Percentiles rank a stretch among this genome's conserved stretches.
These are phyloP conservation scores for Gymnocypris eckloni DNA, from an alignment of 2,797 vertebrate species.

Conservation along the genomic window DNA sequence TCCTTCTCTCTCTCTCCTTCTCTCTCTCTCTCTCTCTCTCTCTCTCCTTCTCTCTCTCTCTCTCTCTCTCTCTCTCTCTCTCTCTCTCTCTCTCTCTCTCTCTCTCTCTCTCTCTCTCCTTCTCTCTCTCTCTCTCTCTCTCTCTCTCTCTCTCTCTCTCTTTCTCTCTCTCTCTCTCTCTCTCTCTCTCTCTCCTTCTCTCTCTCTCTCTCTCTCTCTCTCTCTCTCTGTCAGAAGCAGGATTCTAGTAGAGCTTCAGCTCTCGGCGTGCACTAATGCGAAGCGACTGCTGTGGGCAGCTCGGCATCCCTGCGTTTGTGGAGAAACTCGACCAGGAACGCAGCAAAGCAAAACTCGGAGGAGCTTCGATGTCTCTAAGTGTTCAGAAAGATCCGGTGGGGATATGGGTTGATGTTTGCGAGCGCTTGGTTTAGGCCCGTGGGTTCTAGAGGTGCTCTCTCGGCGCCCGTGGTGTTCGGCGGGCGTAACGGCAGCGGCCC, in stretches of 20 bases:
- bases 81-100: too few relatives aligned
- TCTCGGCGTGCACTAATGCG: slow-evolving; percentile 34
- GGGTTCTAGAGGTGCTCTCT: background rate
- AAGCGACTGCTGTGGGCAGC: slow-evolving; percentile 55
- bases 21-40: too few relatives aligned
- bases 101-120: too few relatives aligned
- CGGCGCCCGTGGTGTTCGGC: slow-evolving; percentile 15
- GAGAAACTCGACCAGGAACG: slow-evolving; percentile 56
- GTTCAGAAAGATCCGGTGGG: slow-evolving; percentile 34
- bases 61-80: too few relatives aligned
- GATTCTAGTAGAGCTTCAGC: slow-evolving; percentile 48
- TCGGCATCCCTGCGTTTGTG: slow-evolving; percentile 23
- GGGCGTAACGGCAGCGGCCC: slow-evolving; percentile 61
- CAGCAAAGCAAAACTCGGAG: slow-evolving; percentile 9
- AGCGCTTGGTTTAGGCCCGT: slow-evolving; percentile 60
- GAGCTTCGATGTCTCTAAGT: background rate
- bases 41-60: too few relatives aligned
- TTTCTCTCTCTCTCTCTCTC: too few relatives aligned
- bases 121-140: too few relatives aligned
- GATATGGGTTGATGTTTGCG: slow-evolving; percentile 57
- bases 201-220: slow-evolving; percentile 18
- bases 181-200: background rate
- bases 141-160: too few relatives aligned
- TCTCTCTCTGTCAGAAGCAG: slow-evolving; percentile 45
- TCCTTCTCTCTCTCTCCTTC: too few relatives aligned